Evolutionary conservation across 2,888 invertebrate genomes (phyloP), one percentile per base, ranked within the genome.

Genomic region (Eupelmus urozonus): DNA sequence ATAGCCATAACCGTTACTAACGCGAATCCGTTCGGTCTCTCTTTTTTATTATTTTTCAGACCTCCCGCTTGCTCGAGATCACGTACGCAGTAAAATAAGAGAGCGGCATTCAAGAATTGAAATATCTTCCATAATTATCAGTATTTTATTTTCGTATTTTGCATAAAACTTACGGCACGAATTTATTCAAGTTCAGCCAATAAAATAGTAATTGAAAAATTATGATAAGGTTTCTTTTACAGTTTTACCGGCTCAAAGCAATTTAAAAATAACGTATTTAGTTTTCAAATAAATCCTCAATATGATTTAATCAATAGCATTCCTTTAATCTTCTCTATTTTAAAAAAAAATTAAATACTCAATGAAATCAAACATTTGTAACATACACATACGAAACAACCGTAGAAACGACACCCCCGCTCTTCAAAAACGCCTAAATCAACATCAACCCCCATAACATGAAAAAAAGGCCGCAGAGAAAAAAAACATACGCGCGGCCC

Each of bases 1-100:
- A 65, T 65, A 65, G 63, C 25, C 34, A 49, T 42, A 69, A 49
- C 70, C 49, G 59, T 76, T 76, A 49, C 57, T 63, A 63, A 76
- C 70, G 29, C 57, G 20, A 40, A 70, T 63, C 65, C 40, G 65
- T 57, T 65, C 2, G 18, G 9, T 25, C 5, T 34, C 34, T 34
- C 34, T 9, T 34, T 25, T 29, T 71, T 55, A n/a, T 70, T 70
- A 53, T 53, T 45, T 57, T n/a, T n/a, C n/a, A 16, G 34, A 65
- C 57, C n/a, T 11, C 16, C 55, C 23, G n/a, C 49, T 63, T 2
- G 1, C 20, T 2, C 59, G 13, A 34, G 42, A 71, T 76, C 51
- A 57, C 65, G 23, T 67, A 60, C 53, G 34, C 20, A 13, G 20
- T 60, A 66, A 72, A 66, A 67, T 25, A 72, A 7, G 9, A 29